A percentile compares a stretch with the other conserved stretches of the same genome.
Conservation (phyloP, 1,140 invertebrate genomes). For the Drosophila serrata region DNA sequence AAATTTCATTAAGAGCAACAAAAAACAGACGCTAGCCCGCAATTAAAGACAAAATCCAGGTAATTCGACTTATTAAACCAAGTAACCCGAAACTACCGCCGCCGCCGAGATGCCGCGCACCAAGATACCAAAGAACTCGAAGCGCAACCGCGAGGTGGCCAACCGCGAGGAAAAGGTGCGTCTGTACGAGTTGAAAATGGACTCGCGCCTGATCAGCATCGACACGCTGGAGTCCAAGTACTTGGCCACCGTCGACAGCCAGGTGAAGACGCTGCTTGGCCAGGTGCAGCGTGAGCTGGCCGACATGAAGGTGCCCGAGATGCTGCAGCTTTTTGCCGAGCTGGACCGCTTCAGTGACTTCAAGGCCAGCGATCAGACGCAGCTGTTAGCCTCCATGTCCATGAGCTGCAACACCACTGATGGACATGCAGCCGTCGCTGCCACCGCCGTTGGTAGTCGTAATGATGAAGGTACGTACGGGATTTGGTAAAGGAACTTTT, state of each 20-base stretch:
- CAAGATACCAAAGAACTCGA: constrained; percentile 79
- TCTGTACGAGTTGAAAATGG: constrained; percentile 71
- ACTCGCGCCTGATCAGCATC: constrained; percentile 54
- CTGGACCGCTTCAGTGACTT: constrained; percentile 55
- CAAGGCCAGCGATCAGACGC: constrained; percentile 72
- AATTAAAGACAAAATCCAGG: neutral
- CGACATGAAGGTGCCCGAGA: constrained; percentile 60
- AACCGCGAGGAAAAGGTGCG: constrained; percentile 78
- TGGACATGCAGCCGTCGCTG: constrained; percentile 11
- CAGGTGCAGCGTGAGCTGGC: constrained; percentile 57
- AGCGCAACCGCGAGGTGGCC: constrained; percentile 77
- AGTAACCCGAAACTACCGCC: neutral
- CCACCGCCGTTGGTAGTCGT: constrained; percentile 41
- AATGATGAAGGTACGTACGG: constrained; percentile 73
- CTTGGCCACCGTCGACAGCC: constrained; percentile 41
- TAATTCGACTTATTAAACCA: neutral
- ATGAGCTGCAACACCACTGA: constrained; percentile 45
- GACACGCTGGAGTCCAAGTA: constrained; percentile 55
- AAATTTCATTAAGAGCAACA: constrained; percentile 53
- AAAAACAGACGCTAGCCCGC: constrained; percentile 25
- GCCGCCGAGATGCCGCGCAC: constrained; percentile 75
- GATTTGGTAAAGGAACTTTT: neutral
- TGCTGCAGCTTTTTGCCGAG: constrained; percentile 39
- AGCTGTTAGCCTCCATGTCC: constrained; percentile 53
- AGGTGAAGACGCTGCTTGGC: constrained; percentile 38